phyloP scores from a whole-genome alignment of 2,888 invertebrate genomes.

The Eupithecia subfuscata region DNA sequence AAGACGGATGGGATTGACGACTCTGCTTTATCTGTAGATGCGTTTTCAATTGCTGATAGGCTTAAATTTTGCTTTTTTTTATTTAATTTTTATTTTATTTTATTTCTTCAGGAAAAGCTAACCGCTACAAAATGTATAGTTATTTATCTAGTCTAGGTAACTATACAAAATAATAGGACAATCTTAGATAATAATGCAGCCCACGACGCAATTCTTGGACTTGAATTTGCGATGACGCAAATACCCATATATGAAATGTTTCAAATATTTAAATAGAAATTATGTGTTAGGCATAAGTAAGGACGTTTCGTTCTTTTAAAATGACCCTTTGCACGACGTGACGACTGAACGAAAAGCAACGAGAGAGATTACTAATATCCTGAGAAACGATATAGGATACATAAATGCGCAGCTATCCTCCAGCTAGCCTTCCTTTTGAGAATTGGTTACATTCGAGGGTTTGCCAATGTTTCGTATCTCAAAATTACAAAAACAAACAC shows the following conservation, averaged over 20 bases:
- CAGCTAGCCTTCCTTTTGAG: not conserved
- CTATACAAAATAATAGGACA: too few relatives aligned
- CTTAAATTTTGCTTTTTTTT: too few relatives aligned
- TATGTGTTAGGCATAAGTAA: too few relatives aligned
- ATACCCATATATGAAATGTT: not conserved
- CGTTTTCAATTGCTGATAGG: not conserved
- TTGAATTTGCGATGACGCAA: not conserved
- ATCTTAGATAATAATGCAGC: too few relatives aligned
- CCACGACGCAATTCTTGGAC: too few relatives aligned
- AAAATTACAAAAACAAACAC: not conserved
- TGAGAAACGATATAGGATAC: not conserved
- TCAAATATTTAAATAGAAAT: too few relatives aligned
- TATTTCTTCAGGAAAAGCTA: too few relatives aligned
- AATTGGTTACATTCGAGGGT: not conserved
- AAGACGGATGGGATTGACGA: conserved; percentile 10
- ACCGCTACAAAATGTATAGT: too few relatives aligned
- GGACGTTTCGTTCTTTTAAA: too few relatives aligned
- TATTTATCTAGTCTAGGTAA: too few relatives aligned
- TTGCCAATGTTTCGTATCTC: not conserved
- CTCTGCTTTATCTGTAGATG: conserved; percentile 2
- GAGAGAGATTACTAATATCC: not conserved
- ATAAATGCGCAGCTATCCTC: not conserved
- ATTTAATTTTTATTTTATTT: too few relatives aligned
- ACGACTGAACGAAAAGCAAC: not conserved
- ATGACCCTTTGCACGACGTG: too few relatives aligned